Evolutionary conservation across 2,113 vertebrate genomes (phyloP), one percentile per base, ranked within the genome.

Genomic region (Orycteropus afer): DNA sequence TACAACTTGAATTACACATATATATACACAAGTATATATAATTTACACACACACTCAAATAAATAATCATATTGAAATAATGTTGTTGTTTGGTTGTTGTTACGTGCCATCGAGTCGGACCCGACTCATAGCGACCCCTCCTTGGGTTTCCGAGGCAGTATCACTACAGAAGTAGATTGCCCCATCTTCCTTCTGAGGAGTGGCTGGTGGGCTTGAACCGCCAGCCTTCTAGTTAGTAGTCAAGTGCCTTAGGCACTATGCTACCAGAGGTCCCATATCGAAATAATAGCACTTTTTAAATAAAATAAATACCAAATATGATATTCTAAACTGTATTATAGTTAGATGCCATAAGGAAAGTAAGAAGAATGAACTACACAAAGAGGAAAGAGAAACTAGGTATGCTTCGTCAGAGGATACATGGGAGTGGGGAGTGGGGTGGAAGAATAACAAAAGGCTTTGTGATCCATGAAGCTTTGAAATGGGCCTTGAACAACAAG

Each of bases 291-390:
- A 82, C 61, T 93, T 77, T 53, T 80, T n/a, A n/a, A n/a, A 69
- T 49, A 80, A 87, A 73, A 57, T 69, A 27, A 94, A 87, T 34
- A 63, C 12, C 84, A 65, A 93, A 78, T 63, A 93, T 6, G 88
- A 23, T 67, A 89, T 94, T 83, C 55, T 53, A 83, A 90, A 61
- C 61, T 73, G 13, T 11, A 61, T 45, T 86, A 79, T 45, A 74
- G 29, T 69, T 96, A 85, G 34, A 71, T 63, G 77, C 29, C 15
- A 91, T 37, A 79, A 93, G 18, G 49, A 89, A 84, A 12, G 13
- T 74, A 37, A 63, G 71, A 61, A 34, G 2, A 59, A 65, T 7
- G 7, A 47, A 86, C 29, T 17, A 86, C 11, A 89, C 61, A 85
- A 90, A 59, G 13, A 3, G 88, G 18, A 45, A 78, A 73, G 42